Base-by-base conservation (phyloP, 2,888 invertebrate genomes). In the Leptopilina syphax region DNA sequence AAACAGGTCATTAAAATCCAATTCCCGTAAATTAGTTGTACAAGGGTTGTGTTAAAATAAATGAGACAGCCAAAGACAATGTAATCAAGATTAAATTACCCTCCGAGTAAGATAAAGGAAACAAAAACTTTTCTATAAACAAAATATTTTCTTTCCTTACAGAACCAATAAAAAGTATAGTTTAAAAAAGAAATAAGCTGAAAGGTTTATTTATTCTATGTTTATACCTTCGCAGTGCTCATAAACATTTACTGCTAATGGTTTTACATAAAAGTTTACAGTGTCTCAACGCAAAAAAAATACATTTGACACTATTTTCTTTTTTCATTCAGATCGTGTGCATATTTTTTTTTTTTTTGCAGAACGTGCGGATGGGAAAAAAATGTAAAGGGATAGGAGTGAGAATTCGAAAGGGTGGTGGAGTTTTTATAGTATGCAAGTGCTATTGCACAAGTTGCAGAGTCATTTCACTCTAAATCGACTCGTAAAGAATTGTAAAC, bases 401-500 rank as follows among this genome's bases (percentile, higher is more conserved):
- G 47, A 12, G 13, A 70, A 50, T 68, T 68, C 47, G 18, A 68
- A 50, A 70, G 70, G 70, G 70, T 50, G 68, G 24, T 12, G 13
- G 54, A 9, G 63, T 24, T 54, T 70, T 70, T 13, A 70, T 18
- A 27, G 54, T 34, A 18, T 70, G 50, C 70, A 70, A 70, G 70
- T 70, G 70, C 24, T 70, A 50, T 70, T 70, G 50, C 54, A 70
- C 70, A 27, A 54, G 70, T 27, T 70, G 50, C 70, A 70, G 12
- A 70, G 70, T 70, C 47, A 70, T 70, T 70, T 70, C 27, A 27
- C 70, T 50, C 70, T 70, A 54, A 83, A 83, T 83, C 82, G 80
- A 79, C 81, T 84, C 81, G 81, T 85, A 81, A 85, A 85, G 81
- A 82, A 82, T 82, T 79, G 68, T 73, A 47, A 60, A 77, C 47